phyloP scores from a whole-genome alignment of 2,888 invertebrate species.

The Arrhopalites spinosus region DNA sequence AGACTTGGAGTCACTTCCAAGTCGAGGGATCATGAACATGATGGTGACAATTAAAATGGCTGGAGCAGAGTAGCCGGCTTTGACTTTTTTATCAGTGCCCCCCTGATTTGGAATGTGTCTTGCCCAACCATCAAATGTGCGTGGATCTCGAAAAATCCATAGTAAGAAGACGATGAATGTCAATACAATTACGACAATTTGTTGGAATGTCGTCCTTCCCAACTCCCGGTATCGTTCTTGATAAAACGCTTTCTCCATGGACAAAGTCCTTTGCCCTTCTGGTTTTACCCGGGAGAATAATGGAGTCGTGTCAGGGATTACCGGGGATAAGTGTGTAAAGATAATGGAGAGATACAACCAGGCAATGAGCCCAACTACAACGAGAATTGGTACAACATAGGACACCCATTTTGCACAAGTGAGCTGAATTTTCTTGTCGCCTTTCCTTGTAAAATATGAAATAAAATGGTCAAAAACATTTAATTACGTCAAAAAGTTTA shows the following conservation, averaged over 20 bases:
- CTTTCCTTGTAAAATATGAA: neutral
- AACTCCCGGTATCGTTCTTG: neutral
- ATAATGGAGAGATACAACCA: neutral
- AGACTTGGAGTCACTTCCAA: no score
- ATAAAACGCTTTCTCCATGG: neutral
- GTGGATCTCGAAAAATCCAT: neutral
- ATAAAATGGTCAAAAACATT: neutral
- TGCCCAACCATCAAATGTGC: neutral
- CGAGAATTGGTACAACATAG: neutral
- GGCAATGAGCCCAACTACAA: neutral
- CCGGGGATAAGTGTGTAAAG: neutral
- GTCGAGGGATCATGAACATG: conserved; percentile 2
- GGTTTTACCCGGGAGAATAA: neutral
- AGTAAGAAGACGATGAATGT: neutral
- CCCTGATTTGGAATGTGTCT: neutral
- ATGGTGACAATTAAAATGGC: neutral
- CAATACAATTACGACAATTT: neutral
- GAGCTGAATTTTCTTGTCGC: neutral
- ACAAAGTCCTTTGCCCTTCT: neutral
- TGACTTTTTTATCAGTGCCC: neutral
- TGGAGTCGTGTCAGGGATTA: neutral
- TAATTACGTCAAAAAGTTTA: neutral
- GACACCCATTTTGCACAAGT: neutral
- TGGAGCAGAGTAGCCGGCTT: neutral
- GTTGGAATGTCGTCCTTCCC: neutral